phyloP scores from a whole-genome alignment of 2,888 invertebrate genomes.

The Acronicta psi region DNA sequence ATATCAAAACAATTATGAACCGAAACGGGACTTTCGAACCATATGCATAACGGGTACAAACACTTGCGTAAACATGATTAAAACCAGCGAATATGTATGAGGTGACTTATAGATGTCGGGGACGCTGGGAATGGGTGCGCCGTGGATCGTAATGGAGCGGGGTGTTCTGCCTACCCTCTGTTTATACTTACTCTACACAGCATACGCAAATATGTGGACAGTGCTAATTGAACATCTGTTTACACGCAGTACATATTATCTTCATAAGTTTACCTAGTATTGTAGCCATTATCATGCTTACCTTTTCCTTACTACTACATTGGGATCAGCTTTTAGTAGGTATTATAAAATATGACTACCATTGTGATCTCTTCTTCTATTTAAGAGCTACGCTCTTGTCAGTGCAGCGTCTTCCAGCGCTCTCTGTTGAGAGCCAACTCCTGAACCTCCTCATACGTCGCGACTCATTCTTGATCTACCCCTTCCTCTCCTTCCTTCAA shows the following conservation, averaged over 20 bases:
- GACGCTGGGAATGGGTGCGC: conserved; percentile 41
- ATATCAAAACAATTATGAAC: conserved; percentile 43
- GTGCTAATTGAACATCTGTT: conserved; percentile 37
- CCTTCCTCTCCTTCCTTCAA: too few relatives aligned
- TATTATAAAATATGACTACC: too few relatives aligned
- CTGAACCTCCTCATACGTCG: too few relatives aligned
- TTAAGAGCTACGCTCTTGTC: too few relatives aligned
- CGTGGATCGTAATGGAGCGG: conserved; percentile 47
- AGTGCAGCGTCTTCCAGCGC: too few relatives aligned
- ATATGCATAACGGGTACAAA: conserved; percentile 58
- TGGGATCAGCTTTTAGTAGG: too few relatives aligned
- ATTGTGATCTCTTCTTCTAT: too few relatives aligned
- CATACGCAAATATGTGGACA: conserved; percentile 48
- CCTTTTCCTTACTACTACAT: too few relatives aligned
- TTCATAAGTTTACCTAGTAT: conserved; percentile 26
- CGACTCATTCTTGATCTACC: too few relatives aligned
- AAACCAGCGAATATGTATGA: conserved; percentile 71
- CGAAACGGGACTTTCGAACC: conserved; percentile 32
- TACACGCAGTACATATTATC: conserved; percentile 4
- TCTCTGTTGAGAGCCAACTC: too few relatives aligned
- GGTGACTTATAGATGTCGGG: conserved; percentile 54
- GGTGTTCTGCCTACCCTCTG: conserved; percentile 36
- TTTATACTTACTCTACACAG: conserved; percentile 20
- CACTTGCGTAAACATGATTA: conserved; percentile 71
- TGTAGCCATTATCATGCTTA: too few relatives aligned